Percentiles rank a stretch among this genome's conserved stretches.
These are phyloP conservation scores for Drosophila rellima DNA, from an alignment of 2,888 invertebrate species.

Conservation along the genomic window DNA sequence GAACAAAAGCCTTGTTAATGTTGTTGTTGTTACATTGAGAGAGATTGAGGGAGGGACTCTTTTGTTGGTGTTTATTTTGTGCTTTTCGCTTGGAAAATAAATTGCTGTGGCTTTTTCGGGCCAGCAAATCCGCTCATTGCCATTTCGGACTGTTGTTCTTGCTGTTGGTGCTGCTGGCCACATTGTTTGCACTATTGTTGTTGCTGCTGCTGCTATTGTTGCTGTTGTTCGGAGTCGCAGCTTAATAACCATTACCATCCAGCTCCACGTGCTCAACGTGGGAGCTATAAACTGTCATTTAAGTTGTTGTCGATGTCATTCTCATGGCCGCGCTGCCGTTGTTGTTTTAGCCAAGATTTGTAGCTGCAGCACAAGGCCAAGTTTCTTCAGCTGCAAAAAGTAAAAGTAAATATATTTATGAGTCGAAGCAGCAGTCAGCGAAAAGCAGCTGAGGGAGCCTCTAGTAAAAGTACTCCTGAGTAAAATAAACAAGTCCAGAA, in stretches of 20 bases:
- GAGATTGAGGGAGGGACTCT: conserved; percentile 20
- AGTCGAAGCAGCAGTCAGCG: conserved; percentile 43
- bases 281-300: conserved; percentile 79
- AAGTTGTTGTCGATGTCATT: conserved; percentile 82
- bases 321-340: conserved; percentile 44
- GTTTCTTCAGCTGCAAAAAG: conserved; percentile 60
- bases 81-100: conserved; percentile 72
- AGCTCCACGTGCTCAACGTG: conserved; percentile 71
- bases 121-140: conserved; percentile 78
- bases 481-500: conserved; percentile 63
- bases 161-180: conserved; percentile 32
- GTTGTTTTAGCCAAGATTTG: conserved; percentile 70
- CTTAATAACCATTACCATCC: conserved; percentile 75
- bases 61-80: conserved; percentile 66
- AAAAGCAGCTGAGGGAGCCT: conserved; percentile 14
- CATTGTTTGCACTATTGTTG: conserved; percentile 56
- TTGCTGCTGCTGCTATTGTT: no score
- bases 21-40: conserved; percentile 34
- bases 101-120: conserved; percentile 70
- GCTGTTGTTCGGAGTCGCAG: conserved; percentile 44
- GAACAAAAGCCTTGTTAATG: background rate
- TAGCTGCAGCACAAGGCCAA: conserved; percentile 69
- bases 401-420: conserved; percentile 80
- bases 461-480: conserved; percentile 69
- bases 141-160: conserved; percentile 51